Evolutionary conservation across 2,113 vertebrate genomes (phyloP), one percentile per base, ranked within the genome.

Genomic region (Pan paniscus): DNA sequence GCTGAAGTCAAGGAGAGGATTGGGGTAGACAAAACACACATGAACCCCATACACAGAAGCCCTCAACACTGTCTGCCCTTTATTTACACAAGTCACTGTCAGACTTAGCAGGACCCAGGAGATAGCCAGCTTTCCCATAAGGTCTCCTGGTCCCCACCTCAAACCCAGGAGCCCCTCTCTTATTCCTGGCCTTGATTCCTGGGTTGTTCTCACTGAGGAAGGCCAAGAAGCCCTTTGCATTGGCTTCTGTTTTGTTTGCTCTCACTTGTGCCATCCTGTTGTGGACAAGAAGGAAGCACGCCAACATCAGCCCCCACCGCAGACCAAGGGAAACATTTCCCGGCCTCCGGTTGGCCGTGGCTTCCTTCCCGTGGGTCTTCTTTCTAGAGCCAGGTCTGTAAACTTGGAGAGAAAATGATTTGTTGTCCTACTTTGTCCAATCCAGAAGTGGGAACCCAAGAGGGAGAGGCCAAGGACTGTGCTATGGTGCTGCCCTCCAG

Each of bases 231-330:
- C 16, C 46, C 68, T 92, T 78, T 46, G 92, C 75, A 1, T 27
- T 95, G 97, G 92, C 95, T 80, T 84, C 81, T 0, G 16, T 40
- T 27, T 72, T 97, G 88, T 97, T 93, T 95, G 94, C 88, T n/a
- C 67, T 93, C 20, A 3, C 90, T 80, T 43, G 73, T 89, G 96
- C 96, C 96, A 88, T 90, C 94, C 67, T 83, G 88, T 8, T 86
- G 81, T n/a, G 70, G 87, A 68, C 20, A 13, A 57, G 78, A 43
- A 85, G 80, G 90, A 80, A 43, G 48, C 46, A 11, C 0, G 92
- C 97, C 96, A 97, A 11, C 81, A 5, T 22, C 72, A 57, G 90
- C 95, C 3, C 67, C 90, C 3, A 55, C 93, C 82, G 7, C 81
- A 55, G 87, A 89, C 90, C 87, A 40, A 79, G 52, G 92, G 87